Conservation (phyloP, 2,888 invertebrate genomes). For the Steinernema hermaphroditum region DNA sequence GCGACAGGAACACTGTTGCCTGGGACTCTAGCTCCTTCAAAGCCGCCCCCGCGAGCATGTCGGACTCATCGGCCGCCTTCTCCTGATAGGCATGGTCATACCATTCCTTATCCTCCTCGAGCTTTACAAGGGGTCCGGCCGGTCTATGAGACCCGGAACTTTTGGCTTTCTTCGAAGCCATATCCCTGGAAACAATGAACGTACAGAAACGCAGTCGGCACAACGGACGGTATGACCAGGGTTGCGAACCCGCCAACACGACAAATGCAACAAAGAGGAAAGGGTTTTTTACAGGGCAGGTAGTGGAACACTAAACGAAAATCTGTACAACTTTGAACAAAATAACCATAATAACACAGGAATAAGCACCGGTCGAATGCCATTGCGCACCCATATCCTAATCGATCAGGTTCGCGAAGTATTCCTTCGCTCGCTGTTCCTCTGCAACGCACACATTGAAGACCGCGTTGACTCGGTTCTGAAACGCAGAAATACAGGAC, state of each 20-base stretch:
- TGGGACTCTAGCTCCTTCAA: constrained; percentile 44
- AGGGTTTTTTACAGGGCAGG: neutral
- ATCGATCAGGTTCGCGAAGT: constrained; percentile 40
- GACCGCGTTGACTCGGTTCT: constrained; percentile 50
- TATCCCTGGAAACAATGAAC: neutral
- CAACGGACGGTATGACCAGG: too few species aligned
- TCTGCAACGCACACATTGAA: constrained; percentile 49
- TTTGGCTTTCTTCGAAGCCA: constrained; percentile 36
- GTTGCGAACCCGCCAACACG: too few species aligned
- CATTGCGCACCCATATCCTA: neutral
- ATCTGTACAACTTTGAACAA: constrained; percentile 22
- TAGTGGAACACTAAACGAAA: constrained; percentile 8
- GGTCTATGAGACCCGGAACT: constrained; percentile 38
- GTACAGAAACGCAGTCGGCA: too few species aligned
- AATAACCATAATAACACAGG: constrained; percentile 1
- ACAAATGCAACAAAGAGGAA: neutral
- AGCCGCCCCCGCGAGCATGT: constrained; percentile 36
- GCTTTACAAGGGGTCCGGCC: constrained; percentile 46
- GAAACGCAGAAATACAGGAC: constrained; percentile 6
- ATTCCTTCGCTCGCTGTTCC: constrained; percentile 46
- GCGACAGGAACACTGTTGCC: constrained; percentile 41
- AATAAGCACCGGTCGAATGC: neutral
- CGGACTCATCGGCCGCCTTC: constrained; percentile 26
- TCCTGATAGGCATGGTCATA: constrained; percentile 42
- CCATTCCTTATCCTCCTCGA: constrained; percentile 55